Conservation (phyloP, 2,797 vertebrate genomes). For the Lateolabrax maculatus region DNA sequence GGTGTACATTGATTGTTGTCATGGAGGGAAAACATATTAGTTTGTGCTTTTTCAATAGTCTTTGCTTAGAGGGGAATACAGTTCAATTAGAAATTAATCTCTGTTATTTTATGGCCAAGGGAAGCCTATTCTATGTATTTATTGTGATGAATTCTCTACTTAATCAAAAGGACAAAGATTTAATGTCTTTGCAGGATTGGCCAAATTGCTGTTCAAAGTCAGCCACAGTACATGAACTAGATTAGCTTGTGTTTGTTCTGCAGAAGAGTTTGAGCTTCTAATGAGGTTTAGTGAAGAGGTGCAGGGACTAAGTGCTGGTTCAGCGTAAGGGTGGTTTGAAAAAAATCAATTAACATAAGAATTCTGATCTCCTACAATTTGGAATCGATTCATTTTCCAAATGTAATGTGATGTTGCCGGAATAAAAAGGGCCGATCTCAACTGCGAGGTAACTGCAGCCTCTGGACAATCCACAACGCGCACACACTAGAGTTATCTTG, state of each 20-base stretch:
- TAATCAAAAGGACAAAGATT: constrained; percentile 30
- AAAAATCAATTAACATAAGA: too few species aligned
- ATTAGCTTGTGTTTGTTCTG: constrained; percentile 29
- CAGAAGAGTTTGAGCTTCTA: constrained; percentile 24
- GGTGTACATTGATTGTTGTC: constrained; percentile 52
- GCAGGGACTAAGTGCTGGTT: constrained; percentile 19
- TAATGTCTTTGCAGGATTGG: constrained; percentile 20
- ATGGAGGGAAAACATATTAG: constrained; percentile 38
- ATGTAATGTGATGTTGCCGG: too few species aligned
- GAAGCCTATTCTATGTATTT: constrained; percentile 29
- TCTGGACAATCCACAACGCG: too few species aligned
- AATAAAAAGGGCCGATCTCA: too few species aligned
- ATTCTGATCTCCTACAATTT: too few species aligned
- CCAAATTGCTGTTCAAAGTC: constrained; percentile 13
- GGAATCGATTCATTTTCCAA: too few species aligned
- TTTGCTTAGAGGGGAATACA: constrained; percentile 48
- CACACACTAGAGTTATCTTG: too few species aligned
- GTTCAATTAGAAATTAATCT: constrained; percentile 54
- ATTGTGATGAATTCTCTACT: constrained; percentile 41
- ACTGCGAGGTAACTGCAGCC: too few species aligned
- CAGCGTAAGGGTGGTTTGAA: too few species aligned
- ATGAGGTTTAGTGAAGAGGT: constrained; percentile 23
- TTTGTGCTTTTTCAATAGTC: constrained; percentile 38
- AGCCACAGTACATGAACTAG: neutral
- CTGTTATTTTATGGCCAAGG: constrained; percentile 31